Percentiles rank a stretch among this genome's conserved stretches.
phyloP scores from a whole-genome alignment of 2,888 invertebrate genomes.

The Loripinus fragilis region DNA sequence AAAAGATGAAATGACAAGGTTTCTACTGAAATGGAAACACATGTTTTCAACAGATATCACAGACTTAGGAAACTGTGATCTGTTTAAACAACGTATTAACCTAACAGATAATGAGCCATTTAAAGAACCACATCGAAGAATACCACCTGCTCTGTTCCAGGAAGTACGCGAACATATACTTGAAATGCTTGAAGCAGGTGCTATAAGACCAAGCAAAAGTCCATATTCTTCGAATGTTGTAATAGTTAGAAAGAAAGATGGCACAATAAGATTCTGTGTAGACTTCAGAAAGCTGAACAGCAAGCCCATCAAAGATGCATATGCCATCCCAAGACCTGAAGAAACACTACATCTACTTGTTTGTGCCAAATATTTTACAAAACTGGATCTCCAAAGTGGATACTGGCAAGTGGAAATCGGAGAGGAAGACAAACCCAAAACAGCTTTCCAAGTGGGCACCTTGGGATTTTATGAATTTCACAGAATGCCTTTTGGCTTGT shows the following conservation, averaged over 20 bases:
- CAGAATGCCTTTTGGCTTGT: conserved; percentile 16
- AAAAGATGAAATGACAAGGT: background rate
- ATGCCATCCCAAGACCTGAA: conserved; percentile 51
- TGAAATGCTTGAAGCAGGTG: conserved; percentile 4
- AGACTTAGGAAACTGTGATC: background rate
- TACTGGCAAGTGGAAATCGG: too few relatives aligned
- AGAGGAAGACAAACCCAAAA: too few relatives aligned
- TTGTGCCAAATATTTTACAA: background rate
- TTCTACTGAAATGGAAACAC: background rate
- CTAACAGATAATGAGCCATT: conserved; percentile 16
- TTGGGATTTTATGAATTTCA: conserved; percentile 42
- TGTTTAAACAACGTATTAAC: conserved; percentile 9
- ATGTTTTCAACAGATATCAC: background rate
- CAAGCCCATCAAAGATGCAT: conserved; percentile 42
- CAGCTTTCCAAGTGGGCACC: conserved; percentile 1
- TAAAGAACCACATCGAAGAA: conserved; percentile 23
- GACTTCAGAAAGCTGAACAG: conserved; percentile 18
- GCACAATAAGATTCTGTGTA: conserved; percentile 20
- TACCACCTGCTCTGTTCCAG: conserved; percentile 27
- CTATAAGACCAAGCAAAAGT: conserved; percentile 14
- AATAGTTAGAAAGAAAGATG: conserved; percentile 20
- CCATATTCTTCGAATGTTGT: conserved; percentile 18
- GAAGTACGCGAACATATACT: conserved; percentile 19
- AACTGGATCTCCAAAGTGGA: background rate
- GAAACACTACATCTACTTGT: conserved; percentile 29